Percentiles rank a stretch among this genome's conserved stretches.
phyloP scores from a whole-genome alignment of 2,888 invertebrate genomes.

The Galeruca laticollis region DNA sequence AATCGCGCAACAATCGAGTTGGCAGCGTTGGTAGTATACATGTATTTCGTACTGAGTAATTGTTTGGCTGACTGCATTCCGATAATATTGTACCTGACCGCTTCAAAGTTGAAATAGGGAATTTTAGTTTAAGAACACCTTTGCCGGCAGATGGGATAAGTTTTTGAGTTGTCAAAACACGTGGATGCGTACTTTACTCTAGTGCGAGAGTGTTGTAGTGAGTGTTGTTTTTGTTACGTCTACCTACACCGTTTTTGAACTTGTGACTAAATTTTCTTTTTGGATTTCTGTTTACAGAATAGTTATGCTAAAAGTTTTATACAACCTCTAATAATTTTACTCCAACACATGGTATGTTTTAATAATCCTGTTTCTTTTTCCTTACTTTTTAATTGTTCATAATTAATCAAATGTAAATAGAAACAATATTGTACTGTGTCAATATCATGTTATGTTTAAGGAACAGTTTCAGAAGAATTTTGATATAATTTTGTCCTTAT shows the following conservation, averaged over 20 bases:
- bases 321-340: constrained; percentile 37
- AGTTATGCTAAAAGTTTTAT: constrained; percentile 50
- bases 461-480: too few species aligned
- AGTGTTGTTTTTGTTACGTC: constrained; percentile 51
- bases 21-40: constrained; percentile 32
- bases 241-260: constrained; percentile 36
- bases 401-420: not conserved
- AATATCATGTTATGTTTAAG: too few species aligned
- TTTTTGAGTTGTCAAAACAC: constrained; percentile 57
- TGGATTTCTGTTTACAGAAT: constrained; percentile 45
- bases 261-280: constrained; percentile 43
- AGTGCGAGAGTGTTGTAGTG: constrained; percentile 51
- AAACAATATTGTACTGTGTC: not conserved
- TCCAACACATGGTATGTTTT: constrained; percentile 40
- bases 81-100: constrained; percentile 66
- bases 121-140: constrained; percentile 63
- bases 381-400: not conserved
- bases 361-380: not conserved
- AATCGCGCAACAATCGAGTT: constrained; percentile 56
- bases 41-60: constrained; percentile 46
- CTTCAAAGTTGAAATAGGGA: constrained; percentile 63
- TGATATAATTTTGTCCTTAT: too few species aligned
- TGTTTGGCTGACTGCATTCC: constrained; percentile 64
- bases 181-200: constrained; percentile 55
- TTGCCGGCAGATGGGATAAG: constrained; percentile 59